These are phyloP conservation scores for Plutomurus gul DNA, from an alignment of 1,140 invertebrate genomes.

Conservation along the genomic window DNA sequence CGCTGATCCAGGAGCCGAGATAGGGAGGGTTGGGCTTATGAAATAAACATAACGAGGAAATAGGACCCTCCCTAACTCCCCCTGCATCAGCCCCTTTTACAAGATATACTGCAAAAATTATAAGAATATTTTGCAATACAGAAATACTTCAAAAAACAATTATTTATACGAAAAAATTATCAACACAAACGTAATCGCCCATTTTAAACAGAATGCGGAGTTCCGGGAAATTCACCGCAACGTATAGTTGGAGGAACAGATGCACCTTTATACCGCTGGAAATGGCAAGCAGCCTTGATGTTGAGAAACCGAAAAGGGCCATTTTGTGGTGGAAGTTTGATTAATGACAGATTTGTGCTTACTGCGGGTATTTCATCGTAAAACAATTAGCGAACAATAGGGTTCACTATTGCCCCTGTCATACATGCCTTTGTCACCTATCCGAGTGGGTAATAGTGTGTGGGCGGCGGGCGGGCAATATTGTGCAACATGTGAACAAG, in stretches of 20 bases:
- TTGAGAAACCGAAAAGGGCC: conserved; percentile 57
- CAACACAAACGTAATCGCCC: background rate
- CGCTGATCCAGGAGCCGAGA: too few relatives aligned
- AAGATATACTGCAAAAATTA: too few relatives aligned
- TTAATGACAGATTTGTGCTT: conserved; percentile 63
- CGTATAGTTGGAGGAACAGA: conserved; percentile 57
- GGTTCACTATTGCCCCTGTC: background rate
- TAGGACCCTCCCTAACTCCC: too few relatives aligned
- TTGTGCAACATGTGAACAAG: too few relatives aligned
- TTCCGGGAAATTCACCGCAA: conserved; percentile 35
- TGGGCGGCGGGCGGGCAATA: too few relatives aligned
- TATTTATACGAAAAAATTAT: background rate
- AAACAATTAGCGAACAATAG: background rate
- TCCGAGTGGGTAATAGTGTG: background rate
- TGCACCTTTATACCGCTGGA: conserved; percentile 56
- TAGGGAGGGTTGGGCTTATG: too few relatives aligned
- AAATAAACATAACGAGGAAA: too few relatives aligned
- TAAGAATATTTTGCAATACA: background rate
- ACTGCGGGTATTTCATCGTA: conserved; percentile 58
- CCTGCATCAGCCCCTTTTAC: background rate
- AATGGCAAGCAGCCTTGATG: conserved; percentile 58
- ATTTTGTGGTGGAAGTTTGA: conserved; percentile 66
- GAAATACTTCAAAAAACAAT: background rate
- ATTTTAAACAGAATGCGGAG: conserved; percentile 41
- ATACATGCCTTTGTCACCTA: background rate